A percentile compares a stretch with the other conserved stretches of the same genome.
Conservation (phyloP, 1,140 invertebrate genomes). For the Anastatus disparis region DNA sequence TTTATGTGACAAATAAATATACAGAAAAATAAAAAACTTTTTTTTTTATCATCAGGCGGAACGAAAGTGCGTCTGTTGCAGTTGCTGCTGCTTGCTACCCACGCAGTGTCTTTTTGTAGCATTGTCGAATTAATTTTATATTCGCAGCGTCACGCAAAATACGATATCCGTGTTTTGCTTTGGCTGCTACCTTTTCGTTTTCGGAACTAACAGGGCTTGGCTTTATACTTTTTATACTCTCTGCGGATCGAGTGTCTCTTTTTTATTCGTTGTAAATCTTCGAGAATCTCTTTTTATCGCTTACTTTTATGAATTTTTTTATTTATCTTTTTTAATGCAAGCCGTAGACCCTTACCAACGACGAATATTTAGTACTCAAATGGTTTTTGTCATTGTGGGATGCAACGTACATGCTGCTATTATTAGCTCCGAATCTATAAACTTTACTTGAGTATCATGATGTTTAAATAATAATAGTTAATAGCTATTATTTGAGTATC, state of each 20-base stretch:
- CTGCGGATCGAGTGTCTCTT: too few species aligned
- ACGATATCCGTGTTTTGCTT: neutral
- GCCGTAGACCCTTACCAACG: neutral
- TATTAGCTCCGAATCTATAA: too few species aligned
- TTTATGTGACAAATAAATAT: too few species aligned
- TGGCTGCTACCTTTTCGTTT: neutral
- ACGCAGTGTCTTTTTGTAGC: neutral
- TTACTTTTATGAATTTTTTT: neutral
- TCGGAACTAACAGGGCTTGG: neutral
- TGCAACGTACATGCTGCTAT: too few species aligned
- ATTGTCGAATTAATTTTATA: constrained; percentile 34
- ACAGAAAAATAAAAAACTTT: too few species aligned
- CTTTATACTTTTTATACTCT: neutral
- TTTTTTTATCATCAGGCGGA: too few species aligned
- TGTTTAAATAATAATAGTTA: too few species aligned
- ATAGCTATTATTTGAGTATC: too few species aligned
- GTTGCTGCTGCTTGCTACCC: neutral
- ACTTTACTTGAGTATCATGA: too few species aligned
- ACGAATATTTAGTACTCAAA: neutral
- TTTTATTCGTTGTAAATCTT: constrained; percentile 18
- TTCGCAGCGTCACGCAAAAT: constrained; percentile 25
- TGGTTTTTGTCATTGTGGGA: too few species aligned
- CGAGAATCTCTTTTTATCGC: neutral
- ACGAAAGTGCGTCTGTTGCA: too few species aligned
- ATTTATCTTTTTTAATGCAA: neutral